phyloP scores from a whole-genome alignment of 2,797 vertebrate genomes.

The Acrossocheilus fasciatus region DNA sequence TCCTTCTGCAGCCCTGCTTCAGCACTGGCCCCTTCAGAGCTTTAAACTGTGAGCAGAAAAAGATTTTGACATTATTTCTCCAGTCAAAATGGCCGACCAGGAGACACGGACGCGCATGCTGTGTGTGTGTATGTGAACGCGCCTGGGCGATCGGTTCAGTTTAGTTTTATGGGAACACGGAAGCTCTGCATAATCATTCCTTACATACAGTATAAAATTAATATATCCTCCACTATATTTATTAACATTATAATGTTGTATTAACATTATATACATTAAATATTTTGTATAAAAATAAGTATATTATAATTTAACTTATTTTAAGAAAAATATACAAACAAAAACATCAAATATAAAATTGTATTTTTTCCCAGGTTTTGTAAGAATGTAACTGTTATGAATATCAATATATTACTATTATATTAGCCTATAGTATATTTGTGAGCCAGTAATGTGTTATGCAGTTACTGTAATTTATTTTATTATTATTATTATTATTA shows the following conservation, averaged over 20 bases:
- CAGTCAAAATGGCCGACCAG: slow-evolving; percentile 84
- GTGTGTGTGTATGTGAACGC: slow-evolving; percentile 24
- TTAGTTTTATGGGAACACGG: not conserved
- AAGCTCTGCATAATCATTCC: not conserved
- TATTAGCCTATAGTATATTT: not conserved
- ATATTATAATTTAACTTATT: not conserved
- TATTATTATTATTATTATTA: too few relatives aligned
- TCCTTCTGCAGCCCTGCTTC: slow-evolving; percentile 13
- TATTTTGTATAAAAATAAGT: too few relatives aligned
- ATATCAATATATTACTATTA: not conserved
- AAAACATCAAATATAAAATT: not conserved
- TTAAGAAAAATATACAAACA: not conserved
- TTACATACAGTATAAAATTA: not conserved
- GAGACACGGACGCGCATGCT: slow-evolving; percentile 72
- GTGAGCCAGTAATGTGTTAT: not conserved
- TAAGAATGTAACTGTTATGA: not conserved
- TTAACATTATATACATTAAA: not conserved
- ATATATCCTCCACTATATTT: not conserved
- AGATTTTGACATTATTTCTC: slow-evolving; percentile 66
- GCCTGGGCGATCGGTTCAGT: not conserved
- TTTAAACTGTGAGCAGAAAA: slow-evolving; percentile 66
- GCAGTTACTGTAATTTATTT: not conserved
- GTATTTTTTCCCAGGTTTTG: too few relatives aligned
- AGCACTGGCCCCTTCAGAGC: slow-evolving; percentile 2
- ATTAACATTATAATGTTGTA: not conserved